Evolutionary conservation across 2,888 invertebrate species (phyloP).

Genomic region (Aelia acuminata): DNA sequence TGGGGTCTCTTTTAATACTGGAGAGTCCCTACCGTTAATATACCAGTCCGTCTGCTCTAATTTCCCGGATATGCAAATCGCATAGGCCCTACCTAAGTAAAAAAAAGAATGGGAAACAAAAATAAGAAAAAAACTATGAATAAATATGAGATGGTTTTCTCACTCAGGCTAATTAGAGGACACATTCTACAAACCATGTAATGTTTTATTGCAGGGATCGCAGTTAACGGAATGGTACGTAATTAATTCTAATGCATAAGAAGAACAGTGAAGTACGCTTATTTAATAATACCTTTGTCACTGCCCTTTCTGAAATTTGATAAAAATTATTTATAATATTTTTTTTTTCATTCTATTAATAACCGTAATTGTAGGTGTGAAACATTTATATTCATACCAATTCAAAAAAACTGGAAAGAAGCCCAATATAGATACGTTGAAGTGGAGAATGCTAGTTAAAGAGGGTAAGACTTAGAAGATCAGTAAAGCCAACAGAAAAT

Average conservation of each 20-base stretch:
- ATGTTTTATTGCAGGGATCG: neutral
- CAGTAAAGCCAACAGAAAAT: no score
- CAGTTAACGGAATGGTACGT: neutral
- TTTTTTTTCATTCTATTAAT: no score
- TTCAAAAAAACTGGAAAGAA: no score
- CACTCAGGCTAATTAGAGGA: constrained; percentile 21
- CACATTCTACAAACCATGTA: neutral
- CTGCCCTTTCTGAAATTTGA: no score
- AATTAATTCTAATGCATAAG: neutral
- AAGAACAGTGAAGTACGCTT: neutral
- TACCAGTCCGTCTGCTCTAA: constrained; percentile 49
- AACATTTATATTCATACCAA: no score
- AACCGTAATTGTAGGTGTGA: no score
- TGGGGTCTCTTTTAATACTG: constrained; percentile 50
- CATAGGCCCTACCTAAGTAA: constrained; percentile 14
- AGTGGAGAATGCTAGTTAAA: no score
- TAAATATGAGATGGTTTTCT: constrained; percentile 54
- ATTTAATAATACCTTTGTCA: no score
- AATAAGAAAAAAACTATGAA: constrained; percentile 46
- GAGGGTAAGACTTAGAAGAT: no score
- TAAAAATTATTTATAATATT: no score
- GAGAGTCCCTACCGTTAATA: constrained; percentile 30
- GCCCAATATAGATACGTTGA: no score
- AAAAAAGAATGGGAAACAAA: constrained; percentile 29
- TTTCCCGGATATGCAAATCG: constrained; percentile 56